These are phyloP conservation scores for Setipinna tenuifilis DNA, from an alignment of 2,797 vertebrate genomes.

Conservation along the genomic window DNA sequence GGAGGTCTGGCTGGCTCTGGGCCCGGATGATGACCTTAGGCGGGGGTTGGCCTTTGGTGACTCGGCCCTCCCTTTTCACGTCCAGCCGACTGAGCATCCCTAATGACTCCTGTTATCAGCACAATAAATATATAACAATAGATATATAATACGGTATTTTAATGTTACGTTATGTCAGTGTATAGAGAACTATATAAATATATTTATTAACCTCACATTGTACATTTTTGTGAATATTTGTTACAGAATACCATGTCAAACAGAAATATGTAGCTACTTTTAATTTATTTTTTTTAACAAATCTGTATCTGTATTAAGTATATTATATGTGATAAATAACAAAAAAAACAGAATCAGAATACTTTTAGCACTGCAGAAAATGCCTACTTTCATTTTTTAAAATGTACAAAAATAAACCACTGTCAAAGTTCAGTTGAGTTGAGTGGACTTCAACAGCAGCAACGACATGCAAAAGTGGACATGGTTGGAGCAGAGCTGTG, in stretches of 20 bases:
- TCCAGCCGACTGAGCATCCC: slow-evolving; percentile 50
- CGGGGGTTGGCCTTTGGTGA: slow-evolving; percentile 37
- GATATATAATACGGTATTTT: too few relatives aligned
- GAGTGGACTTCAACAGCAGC: too few relatives aligned
- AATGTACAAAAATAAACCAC: too few relatives aligned
- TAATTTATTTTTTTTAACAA: too few relatives aligned
- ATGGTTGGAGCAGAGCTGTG: background rate
- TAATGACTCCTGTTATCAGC: slow-evolving; percentile 47
- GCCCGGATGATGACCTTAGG: slow-evolving; percentile 46
- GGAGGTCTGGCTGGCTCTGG: slow-evolving; percentile 38
- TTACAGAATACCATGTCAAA: background rate
- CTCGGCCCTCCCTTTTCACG: slow-evolving; percentile 31
- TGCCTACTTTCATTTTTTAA: too few relatives aligned
- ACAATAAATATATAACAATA: background rate
- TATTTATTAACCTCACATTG: background rate
- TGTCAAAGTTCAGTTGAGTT: too few relatives aligned
- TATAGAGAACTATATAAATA: background rate
- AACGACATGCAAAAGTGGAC: too few relatives aligned
- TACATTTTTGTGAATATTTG: background rate
- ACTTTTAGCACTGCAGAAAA: too few relatives aligned
- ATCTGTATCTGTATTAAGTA: too few relatives aligned
- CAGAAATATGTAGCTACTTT: background rate
- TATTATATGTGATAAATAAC: too few relatives aligned
- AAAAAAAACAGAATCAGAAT: too few relatives aligned
- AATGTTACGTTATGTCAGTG: background rate